Conservation (phyloP, 2,797 vertebrate species). For the Mareca strepera region DNA sequence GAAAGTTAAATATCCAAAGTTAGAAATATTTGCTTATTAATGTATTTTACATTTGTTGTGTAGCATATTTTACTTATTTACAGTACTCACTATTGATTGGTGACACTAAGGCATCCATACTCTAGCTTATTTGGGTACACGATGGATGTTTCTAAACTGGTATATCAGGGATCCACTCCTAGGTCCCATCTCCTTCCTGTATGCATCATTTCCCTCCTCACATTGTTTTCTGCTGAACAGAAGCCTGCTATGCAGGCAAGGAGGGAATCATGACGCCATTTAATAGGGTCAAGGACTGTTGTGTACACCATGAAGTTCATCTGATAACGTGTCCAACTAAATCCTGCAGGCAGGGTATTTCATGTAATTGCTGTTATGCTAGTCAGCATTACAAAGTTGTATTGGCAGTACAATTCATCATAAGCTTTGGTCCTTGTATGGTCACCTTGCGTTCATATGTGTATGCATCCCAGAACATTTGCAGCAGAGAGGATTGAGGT, state of each 20-base stretch:
- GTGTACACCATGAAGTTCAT: neutral
- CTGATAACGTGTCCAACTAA: neutral
- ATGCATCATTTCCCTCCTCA: neutral
- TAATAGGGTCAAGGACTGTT: neutral
- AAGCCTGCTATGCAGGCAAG: neutral
- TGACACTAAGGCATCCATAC: neutral
- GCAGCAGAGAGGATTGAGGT: neutral
- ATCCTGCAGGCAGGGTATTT: neutral
- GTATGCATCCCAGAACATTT: neutral
- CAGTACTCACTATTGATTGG: neutral
- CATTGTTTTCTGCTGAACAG: neutral
- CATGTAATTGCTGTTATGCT: neutral
- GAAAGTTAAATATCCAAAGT: neutral
- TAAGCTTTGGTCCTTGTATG: neutral
- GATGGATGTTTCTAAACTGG: neutral
- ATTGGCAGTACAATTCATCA: neutral
- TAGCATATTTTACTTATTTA: neutral
- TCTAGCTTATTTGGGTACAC: neutral
- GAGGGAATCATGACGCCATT: neutral
- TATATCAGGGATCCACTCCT: neutral
- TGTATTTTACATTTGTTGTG: neutral
- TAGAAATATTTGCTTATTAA: neutral
- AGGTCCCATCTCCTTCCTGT: neutral
- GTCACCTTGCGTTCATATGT: neutral
- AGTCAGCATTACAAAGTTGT: neutral